Conservation (phyloP, 2,113 vertebrate genomes). For the Oryzias curvinotus region DNA sequence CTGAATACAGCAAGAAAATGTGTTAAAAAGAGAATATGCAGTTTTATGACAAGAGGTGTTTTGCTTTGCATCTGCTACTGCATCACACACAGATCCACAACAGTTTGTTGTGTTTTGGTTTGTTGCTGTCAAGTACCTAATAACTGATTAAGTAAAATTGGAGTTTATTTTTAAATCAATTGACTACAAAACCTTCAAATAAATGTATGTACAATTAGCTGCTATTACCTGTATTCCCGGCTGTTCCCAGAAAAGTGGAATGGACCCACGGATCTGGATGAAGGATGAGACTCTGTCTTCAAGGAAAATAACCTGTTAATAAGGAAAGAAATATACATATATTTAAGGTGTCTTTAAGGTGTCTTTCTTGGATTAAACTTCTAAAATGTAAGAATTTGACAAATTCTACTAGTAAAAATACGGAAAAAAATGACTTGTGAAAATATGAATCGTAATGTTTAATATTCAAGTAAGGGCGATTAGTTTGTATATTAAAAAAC, state of each 20-base stretch:
- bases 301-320: conserved; percentile 88
- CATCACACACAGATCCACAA: neutral
- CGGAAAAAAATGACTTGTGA: neutral
- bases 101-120: too few species aligned
- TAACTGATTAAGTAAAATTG: too few species aligned
- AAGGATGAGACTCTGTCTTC: conserved; percentile 95
- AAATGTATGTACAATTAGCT: conserved; percentile 2
- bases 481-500: neutral
- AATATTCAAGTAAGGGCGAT: neutral
- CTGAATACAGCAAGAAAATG: conserved; percentile 70
- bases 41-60: conserved; percentile 1
- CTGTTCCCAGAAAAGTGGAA: conserved; percentile 98
- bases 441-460: neutral
- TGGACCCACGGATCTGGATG: conserved; percentile 96
- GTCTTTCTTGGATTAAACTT: neutral
- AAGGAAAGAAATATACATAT: neutral
- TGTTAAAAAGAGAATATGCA: conserved; percentile 39
- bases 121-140: too few species aligned
- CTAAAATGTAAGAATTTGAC: too few species aligned
- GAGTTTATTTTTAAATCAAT: too few species aligned
- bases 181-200: too few species aligned
- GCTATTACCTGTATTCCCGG: conserved; percentile 92
- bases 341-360: neutral
- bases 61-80: conserved; percentile 7
- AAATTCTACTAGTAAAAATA: too few species aligned